Conservation (phyloP, 2,888 invertebrate species). For the Macrosoma leucophasiata region DNA sequence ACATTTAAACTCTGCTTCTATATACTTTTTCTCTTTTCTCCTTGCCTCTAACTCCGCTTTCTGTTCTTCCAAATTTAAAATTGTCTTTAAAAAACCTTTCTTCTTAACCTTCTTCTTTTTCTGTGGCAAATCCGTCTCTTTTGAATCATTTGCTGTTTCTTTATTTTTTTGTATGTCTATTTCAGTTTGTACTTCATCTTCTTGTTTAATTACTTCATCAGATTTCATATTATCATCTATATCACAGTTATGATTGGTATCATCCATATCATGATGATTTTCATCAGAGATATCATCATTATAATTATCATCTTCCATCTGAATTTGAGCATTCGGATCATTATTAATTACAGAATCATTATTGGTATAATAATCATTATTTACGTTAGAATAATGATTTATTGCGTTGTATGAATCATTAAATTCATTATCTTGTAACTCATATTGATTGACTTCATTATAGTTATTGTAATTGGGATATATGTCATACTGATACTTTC, state of each 20-base stretch:
- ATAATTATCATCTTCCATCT: constrained; percentile 5
- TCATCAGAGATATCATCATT: constrained; percentile 16
- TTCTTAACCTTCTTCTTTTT: constrained; percentile 26
- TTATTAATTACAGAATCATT: constrained; percentile 11
- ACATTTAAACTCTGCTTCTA: constrained; percentile 59
- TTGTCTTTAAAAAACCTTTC: constrained; percentile 40
- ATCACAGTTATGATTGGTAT: constrained; percentile 6
- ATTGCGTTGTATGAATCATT: constrained; percentile 25
- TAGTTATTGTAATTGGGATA: constrained; percentile 26
- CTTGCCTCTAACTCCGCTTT: constrained; percentile 49
- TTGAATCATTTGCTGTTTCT: constrained; percentile 8
- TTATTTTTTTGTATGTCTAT: constrained; percentile 10
- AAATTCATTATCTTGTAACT: constrained; percentile 31
- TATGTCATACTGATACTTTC: constrained; percentile 25
- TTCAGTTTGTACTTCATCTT: constrained; percentile 14
- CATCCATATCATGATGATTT: constrained; percentile 18
- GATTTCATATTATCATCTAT: constrained; percentile 6
- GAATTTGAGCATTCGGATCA: constrained; percentile 3
- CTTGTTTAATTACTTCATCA: constrained; percentile 15
- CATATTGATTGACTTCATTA: constrained; percentile 29
- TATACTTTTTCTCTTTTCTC: constrained; percentile 54
- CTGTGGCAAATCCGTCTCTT: constrained; percentile 7
- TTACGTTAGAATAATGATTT: constrained; percentile 21
- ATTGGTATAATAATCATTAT: constrained; percentile 14
- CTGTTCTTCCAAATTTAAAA: constrained; percentile 52